Conservation (phyloP, 2,888 invertebrate genomes). For the Callimorpha dominula region DNA sequence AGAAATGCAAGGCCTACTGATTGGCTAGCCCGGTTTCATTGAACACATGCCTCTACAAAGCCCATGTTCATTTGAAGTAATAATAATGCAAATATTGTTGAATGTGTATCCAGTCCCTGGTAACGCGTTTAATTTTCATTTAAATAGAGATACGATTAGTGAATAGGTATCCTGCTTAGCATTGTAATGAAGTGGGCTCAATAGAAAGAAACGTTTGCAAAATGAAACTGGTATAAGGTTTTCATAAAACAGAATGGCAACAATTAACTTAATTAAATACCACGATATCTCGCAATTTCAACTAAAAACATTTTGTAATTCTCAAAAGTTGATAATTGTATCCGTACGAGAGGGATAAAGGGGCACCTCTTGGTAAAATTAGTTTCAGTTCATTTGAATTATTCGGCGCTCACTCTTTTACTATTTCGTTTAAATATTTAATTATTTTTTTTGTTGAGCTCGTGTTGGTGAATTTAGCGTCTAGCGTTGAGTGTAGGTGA, state of each 20-base stretch:
- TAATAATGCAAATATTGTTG: constrained; percentile 41
- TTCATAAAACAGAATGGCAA: constrained; percentile 26
- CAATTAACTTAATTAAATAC: constrained; percentile 40
- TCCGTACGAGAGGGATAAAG: constrained; percentile 19
- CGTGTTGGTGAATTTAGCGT: too few species aligned
- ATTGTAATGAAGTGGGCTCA: constrained; percentile 20
- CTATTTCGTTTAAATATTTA: constrained; percentile 26
- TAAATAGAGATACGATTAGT: constrained; percentile 17
- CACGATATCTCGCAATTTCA: constrained; percentile 32
- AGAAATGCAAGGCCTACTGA: not conserved
- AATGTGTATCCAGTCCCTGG: constrained; percentile 18
- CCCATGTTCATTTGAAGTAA: not conserved
- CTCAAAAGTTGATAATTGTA: constrained; percentile 30
- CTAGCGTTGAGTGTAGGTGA: too few species aligned
- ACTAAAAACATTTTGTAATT: constrained; percentile 30
- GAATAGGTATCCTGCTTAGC: constrained; percentile 20
- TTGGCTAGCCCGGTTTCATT: constrained; percentile 40
- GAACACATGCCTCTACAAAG: constrained; percentile 40
- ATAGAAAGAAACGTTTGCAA: constrained; percentile 7
- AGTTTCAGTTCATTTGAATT: constrained; percentile 38
- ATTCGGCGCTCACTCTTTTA: constrained; percentile 15
- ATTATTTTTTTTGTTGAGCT: not conserved
- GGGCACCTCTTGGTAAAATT: constrained; percentile 22
- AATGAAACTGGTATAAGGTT: constrained; percentile 27
- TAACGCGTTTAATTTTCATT: constrained; percentile 28